Percentiles rank a stretch among this genome's conserved stretches.
Evolutionary conservation across 1,140 invertebrate species (phyloP).

Genomic region (Myzus persicae): DNA sequence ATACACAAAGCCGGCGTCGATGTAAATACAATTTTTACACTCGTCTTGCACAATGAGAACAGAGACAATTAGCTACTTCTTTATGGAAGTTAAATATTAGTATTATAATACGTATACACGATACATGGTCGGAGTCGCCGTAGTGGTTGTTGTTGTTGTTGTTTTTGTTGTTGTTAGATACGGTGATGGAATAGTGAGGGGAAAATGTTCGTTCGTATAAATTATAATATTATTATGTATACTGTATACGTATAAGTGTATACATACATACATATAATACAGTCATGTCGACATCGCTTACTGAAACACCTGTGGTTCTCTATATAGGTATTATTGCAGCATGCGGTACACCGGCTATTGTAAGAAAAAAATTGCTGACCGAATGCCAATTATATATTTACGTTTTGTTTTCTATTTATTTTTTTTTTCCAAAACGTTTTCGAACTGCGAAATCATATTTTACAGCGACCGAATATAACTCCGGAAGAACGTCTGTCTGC

Average conservation of each 20-base stretch:
- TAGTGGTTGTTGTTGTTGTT: neutral
- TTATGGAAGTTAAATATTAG: neutral
- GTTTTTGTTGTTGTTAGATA: neutral
- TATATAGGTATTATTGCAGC: neutral
- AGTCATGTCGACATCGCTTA: neutral
- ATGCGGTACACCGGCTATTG: neutral
- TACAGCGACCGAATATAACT: neutral
- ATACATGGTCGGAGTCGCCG: neutral
- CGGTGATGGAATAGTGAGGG: neutral
- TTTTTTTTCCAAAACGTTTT: neutral
- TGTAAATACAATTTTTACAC: neutral
- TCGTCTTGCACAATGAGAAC: neutral
- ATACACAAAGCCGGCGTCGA: neutral
- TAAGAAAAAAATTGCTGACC: neutral
- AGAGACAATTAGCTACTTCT: neutral
- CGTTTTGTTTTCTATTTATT: neutral
- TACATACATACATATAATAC: neutral
- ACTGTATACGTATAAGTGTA: neutral
- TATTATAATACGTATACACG: neutral
- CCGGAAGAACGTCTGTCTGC: neutral
- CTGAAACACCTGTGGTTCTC: neutral
- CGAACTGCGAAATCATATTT: neutral
- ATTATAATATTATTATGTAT: constrained; percentile 13
- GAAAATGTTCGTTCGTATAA: neutral
- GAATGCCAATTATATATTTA: neutral